Evolutionary conservation across 2,113 vertebrate species (phyloP), one percentile per base, ranked within the genome.

Genomic region (Laticauda laticaudata): DNA sequence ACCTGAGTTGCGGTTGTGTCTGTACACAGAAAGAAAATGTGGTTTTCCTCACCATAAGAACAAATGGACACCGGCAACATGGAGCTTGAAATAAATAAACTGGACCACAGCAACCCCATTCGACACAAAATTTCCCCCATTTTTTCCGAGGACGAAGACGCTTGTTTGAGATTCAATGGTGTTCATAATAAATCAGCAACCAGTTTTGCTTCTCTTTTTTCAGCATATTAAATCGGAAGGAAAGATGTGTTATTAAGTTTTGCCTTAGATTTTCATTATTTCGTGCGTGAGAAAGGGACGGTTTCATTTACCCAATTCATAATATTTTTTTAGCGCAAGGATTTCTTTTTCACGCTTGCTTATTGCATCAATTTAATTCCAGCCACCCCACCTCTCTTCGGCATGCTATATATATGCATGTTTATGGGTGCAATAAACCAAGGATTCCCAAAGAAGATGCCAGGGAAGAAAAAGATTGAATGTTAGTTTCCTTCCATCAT

Each of bases 101-200:
- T 96, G 92, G 93, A 97, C 94, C 94, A 94, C 93, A 43, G 93
- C 97, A 89, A 96, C 48, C 48, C 48, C 8, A 21, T 56, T 21
- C 55, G 97, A 97, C 97, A 96, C 95, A 91, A 96, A 96, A 97
- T 97, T 96, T 97, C 97, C 97, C 96, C 96, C 96, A 51, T 51
- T 97, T 97, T 97, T 94, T 96, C 95, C 94, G 92, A 91, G 92
- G 96, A 93, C 91, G 95, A 95, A 95, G 94, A 93, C 96, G 94
- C 90, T 91, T 89, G 95, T 93, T 90, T 92, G 48, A 87, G 95
- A 96, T 95, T 94, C 90, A 91, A 93, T 92, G 90, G 93, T 92
- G 91, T 94, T 89, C 92, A 96, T 94, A 89, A 92, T 94, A 95
- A 0, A 56, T 94, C 95, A 69, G 29, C 29, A 34, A 69, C 64